phyloP scores from a whole-genome alignment of 1,140 invertebrate genomes.

The Drosophila watanabei region DNA sequence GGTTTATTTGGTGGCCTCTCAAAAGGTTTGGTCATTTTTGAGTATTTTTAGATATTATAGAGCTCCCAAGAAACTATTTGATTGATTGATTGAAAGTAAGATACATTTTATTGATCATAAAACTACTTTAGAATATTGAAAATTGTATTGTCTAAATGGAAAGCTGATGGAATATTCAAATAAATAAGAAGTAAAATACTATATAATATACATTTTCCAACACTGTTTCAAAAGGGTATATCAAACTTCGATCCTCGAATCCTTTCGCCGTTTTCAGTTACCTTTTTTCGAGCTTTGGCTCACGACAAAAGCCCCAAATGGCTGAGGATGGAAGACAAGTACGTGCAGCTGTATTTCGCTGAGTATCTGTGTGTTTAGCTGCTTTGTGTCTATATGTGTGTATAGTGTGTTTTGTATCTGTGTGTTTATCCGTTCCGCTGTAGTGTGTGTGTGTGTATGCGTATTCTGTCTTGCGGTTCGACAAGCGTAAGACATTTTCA shows the following conservation, averaged over 20 bases:
- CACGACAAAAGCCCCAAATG: slow-evolving; percentile 51
- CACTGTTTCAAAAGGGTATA: neutral
- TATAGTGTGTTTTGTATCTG: slow-evolving; percentile 23
- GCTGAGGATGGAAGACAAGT: slow-evolving; percentile 11
- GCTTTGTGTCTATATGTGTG: neutral
- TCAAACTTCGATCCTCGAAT: neutral
- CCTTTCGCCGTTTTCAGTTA: slow-evolving; percentile 3
- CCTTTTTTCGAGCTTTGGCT: slow-evolving; percentile 42
- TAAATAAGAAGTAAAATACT: too few relatives aligned
- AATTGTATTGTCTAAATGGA: too few relatives aligned
- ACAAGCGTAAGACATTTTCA: slow-evolving; percentile 84
- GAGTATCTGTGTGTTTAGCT: slow-evolving; percentile 26
- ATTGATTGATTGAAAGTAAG: neutral
- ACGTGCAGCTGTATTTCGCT: slow-evolving; percentile 24
- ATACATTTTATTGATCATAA: neutral
- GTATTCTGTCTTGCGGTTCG: slow-evolving; percentile 75
- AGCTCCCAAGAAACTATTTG: neutral
- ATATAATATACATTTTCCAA: too few relatives aligned
- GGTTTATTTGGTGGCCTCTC: slow-evolving; percentile 37
- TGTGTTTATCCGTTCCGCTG: slow-evolving; percentile 24
- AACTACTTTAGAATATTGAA: neutral
- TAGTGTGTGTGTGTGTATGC: slow-evolving; percentile 29
- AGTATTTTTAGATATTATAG: too few relatives aligned
- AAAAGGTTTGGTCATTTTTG: neutral
- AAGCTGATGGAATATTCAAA: too few relatives aligned